Evolutionary conservation across 2,797 vertebrate species (phyloP).

Genomic region (Myotis planiceps): DNA sequence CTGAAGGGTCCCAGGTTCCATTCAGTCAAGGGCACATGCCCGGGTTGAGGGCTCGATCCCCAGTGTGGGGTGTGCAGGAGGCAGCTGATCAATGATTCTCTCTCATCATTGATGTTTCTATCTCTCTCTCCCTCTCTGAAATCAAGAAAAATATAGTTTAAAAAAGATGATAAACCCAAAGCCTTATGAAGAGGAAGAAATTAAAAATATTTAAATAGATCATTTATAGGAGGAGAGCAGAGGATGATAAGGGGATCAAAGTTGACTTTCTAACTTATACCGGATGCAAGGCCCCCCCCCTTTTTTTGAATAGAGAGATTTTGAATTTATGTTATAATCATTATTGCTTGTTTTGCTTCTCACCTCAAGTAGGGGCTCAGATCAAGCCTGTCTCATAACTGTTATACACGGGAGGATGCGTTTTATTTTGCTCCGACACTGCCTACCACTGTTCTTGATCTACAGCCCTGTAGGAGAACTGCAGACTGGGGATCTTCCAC

Average conservation of each 20-base stretch:
- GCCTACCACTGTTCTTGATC: constrained; percentile 85
- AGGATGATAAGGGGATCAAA: not conserved
- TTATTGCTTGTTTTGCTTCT: constrained; percentile 14
- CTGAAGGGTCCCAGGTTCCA: too few species aligned
- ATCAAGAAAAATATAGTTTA: too few species aligned
- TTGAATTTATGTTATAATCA: constrained; percentile 26
- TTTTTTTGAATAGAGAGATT: not conserved
- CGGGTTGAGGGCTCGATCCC: too few species aligned
- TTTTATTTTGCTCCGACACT: constrained; percentile 83
- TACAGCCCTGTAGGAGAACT: constrained; percentile 81
- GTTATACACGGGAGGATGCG: constrained; percentile 73
- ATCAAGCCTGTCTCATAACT: constrained; percentile 81
- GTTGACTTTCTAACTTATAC: not conserved
- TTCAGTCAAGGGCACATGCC: too few species aligned
- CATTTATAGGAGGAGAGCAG: not conserved
- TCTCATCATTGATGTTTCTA: too few species aligned
- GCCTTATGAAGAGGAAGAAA: not conserved
- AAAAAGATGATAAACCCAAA: not conserved
- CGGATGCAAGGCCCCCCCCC: not conserved
- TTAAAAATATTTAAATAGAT: not conserved
- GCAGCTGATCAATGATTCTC: too few species aligned
- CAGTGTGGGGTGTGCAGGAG: too few species aligned
- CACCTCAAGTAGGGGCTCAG: constrained; percentile 67
- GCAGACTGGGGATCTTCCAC: constrained; percentile 81
- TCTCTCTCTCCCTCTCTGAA: too few species aligned